A percentile compares a stretch with the other conserved stretches of the same genome.
Conservation (phyloP, 2,113 vertebrate genomes). For the Arizona elegans region DNA sequence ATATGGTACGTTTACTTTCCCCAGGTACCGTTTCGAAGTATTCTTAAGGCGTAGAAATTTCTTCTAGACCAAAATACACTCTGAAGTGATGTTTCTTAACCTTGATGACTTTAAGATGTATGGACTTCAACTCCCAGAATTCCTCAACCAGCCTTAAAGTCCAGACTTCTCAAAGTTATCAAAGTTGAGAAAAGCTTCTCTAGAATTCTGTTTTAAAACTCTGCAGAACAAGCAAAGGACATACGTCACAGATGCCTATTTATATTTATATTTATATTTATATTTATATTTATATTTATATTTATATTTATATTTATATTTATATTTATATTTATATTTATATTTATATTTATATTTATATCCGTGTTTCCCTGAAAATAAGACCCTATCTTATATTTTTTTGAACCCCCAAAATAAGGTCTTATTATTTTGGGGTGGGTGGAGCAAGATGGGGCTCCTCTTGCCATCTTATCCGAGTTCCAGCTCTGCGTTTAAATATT, state of each 20-base stretch:
- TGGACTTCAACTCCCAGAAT: not conserved
- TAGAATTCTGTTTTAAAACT: not conserved
- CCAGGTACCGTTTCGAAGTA: not conserved
- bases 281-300: not conserved
- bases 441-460: too few species aligned
- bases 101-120: not conserved
- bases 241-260: not conserved
- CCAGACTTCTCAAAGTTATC: not conserved
- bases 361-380: too few species aligned
- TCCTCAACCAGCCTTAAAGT: not conserved
- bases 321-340: not conserved
- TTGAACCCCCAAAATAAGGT: too few species aligned
- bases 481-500: too few species aligned
- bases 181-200: not conserved
- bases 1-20: not conserved
- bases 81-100: not conserved
- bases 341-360: too few species aligned
- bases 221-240: not conserved
- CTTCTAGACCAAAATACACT: not conserved
- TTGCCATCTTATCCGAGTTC: too few species aligned
- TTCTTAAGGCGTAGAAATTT: not conserved
- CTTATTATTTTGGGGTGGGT: too few species aligned
- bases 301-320: not conserved
- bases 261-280: not conserved
- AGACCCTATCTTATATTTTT: too few species aligned